Base-by-base conservation (phyloP, 23 tunicate genomes). In the Ciona savignyi region DNA sequence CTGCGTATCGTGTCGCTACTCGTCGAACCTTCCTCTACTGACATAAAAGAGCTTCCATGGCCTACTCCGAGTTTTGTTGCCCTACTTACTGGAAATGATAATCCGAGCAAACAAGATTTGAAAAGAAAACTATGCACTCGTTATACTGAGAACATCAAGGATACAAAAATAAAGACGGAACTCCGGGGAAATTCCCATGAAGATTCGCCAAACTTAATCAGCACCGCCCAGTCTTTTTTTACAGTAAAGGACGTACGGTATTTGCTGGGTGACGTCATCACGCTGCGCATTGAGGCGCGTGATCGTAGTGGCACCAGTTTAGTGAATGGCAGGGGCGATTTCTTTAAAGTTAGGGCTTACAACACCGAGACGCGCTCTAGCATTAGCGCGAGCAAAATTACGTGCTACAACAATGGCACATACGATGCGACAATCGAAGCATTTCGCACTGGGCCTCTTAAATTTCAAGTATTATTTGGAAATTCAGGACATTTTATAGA, bases 401-500 rank as follows among this genome's bases (percentile, higher is more conserved):
- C 15, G 15, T 6, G 56, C 15, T 42, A 42, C 56, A 15, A 15
- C 9, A 42, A 42, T 42, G 56, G 56, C 15, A 6, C 56, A 42
- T 42, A 42, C 15, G 56, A 42, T 42, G 67, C 67, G 15, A 25
- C 15, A 22, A 63, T 63, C 26, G 4, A 9, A 25, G 28, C 67
- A 22, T 63, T 63, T 63, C 28, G 67, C 4, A n/a, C 23, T 25
- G 67, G 67, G 28, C 67, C 28, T 63, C 26, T n/a, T 63, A 25
- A 4, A 63, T 9, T 63, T 63, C 67, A 63, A 23, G 67, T 63
- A 4, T 4, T n/a, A 22, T 63, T 63, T 4, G 67, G 67, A 6
- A 23, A 63, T 4, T 63, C 67, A 20, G 67, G 67, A 9, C 26
- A 63, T n/a, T 63, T 63, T 63, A 25, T 63, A n/a, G 67, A 63